Evolutionary conservation across 2,797 vertebrate species (phyloP).

Genomic region (Rousettus madagascariensis): DNA sequence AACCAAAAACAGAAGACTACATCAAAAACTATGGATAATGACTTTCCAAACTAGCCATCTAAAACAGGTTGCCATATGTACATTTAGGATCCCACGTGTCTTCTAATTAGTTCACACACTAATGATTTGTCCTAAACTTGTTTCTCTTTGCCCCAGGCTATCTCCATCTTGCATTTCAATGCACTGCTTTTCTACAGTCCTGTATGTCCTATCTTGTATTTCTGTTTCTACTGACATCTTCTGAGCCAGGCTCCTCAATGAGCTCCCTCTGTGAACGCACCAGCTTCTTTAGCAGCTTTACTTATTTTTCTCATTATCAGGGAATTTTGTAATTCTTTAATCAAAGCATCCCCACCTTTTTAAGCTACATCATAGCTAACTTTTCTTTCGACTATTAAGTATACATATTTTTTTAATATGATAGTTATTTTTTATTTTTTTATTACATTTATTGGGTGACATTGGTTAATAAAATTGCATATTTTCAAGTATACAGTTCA

Average conservation of each 20-base stretch:
- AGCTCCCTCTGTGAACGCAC: neutral
- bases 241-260: neutral
- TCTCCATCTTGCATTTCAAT: fast-evolving
- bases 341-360: neutral
- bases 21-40: neutral
- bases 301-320: neutral
- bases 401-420: neutral
- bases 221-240: neutral
- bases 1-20: neutral
- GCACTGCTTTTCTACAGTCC: fast-evolving
- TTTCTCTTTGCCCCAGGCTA: fast-evolving
- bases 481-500: too few relatives aligned
- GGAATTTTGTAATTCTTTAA: neutral
- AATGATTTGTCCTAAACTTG: neutral
- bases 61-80: neutral
- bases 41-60: neutral
- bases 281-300: neutral
- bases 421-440: too few relatives aligned
- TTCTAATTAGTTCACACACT: neutral
- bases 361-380: neutral
- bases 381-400: neutral
- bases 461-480: too few relatives aligned
- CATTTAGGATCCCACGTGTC: neutral
- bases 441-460: too few relatives aligned
- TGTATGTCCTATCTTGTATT: fast-evolving